Percentiles rank a stretch among this genome's conserved stretches.
These are phyloP conservation scores for Ornithorhynchus anatinus DNA, from an alignment of 2,113 vertebrate species.

Conservation along the genomic window DNA sequence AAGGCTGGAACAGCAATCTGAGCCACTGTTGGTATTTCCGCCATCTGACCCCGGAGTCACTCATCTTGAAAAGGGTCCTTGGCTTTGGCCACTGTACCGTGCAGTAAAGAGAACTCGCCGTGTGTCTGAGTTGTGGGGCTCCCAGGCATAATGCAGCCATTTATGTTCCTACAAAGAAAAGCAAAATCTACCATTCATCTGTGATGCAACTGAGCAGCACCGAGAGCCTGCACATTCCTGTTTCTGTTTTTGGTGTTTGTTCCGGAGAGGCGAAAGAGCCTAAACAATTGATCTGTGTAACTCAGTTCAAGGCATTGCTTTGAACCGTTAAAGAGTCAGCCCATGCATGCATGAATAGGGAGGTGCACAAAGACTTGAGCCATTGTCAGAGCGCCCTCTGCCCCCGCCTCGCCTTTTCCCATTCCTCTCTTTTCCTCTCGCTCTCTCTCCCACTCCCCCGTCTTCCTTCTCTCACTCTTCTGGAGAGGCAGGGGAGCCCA, in stretches of 20 bases:
- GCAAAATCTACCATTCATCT: constrained; percentile 1
- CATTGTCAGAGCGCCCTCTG: background rate
- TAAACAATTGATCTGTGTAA: background rate
- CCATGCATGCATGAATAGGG: background rate
- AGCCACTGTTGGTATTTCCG: background rate
- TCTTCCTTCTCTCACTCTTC: background rate
- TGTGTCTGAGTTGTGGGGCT: background rate
- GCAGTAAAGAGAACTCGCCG: background rate
- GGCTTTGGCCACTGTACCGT: background rate
- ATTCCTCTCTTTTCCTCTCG: too few relatives aligned
- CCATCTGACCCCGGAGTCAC: background rate
- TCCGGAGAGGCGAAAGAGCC: background rate
- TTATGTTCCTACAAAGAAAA: constrained; percentile 7
- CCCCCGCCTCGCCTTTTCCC: too few relatives aligned
- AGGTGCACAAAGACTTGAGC: background rate
- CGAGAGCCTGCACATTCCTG: background rate
- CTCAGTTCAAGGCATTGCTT: background rate
- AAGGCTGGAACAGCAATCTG: background rate
- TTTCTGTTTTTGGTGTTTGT: background rate
- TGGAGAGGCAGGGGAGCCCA: accelerated
- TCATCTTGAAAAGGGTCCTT: constrained; percentile 5
- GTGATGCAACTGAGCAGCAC: background rate
- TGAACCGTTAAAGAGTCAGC: background rate
- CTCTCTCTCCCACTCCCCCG: too few relatives aligned
- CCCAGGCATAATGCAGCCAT: background rate